Evolutionary conservation across 1,140 invertebrate genomes (phyloP).

Genomic region (Macrostomum lignano): DNA sequence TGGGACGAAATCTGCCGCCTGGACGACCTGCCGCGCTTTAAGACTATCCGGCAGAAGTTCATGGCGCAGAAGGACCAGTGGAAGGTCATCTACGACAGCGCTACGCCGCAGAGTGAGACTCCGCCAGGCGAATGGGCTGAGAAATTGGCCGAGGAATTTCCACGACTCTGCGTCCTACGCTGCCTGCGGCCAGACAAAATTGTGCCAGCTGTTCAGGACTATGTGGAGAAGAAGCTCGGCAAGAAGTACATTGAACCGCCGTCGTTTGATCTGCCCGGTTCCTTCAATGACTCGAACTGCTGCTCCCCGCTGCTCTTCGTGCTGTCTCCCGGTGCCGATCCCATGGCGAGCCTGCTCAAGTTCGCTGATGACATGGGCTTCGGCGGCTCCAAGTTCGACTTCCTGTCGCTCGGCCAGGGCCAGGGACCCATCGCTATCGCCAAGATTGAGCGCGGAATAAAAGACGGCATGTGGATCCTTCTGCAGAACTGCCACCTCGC

Average conservation of each 20-base stretch:
- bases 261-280: constrained; percentile 49
- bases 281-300: constrained; percentile 52
- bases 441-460: constrained; percentile 53
- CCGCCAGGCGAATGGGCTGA: constrained; percentile 34
- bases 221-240: constrained; percentile 46
- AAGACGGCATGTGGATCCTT: constrained; percentile 31
- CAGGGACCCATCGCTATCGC: constrained; percentile 57
- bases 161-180: constrained; percentile 46
- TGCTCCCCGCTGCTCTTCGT: constrained; percentile 60
- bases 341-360: constrained; percentile 40
- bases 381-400: constrained; percentile 45
- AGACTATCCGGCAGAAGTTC: constrained; percentile 27
- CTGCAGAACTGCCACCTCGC: constrained; percentile 29
- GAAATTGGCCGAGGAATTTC: constrained; percentile 30
- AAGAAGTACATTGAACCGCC: constrained; percentile 52
- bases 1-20: constrained; percentile 60
- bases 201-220: constrained; percentile 46
- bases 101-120: constrained; percentile 34
- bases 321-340: constrained; percentile 65
- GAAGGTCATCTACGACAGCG: constrained; percentile 39
- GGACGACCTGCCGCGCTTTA: constrained; percentile 35
- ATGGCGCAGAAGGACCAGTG: constrained; percentile 33
- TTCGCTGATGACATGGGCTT: constrained; percentile 60
- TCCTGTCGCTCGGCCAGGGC: constrained; percentile 68
- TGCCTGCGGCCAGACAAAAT: constrained; percentile 57